These are phyloP conservation scores for Blera fallax DNA, from an alignment of 2,888 invertebrate genomes.

Conservation along the genomic window DNA sequence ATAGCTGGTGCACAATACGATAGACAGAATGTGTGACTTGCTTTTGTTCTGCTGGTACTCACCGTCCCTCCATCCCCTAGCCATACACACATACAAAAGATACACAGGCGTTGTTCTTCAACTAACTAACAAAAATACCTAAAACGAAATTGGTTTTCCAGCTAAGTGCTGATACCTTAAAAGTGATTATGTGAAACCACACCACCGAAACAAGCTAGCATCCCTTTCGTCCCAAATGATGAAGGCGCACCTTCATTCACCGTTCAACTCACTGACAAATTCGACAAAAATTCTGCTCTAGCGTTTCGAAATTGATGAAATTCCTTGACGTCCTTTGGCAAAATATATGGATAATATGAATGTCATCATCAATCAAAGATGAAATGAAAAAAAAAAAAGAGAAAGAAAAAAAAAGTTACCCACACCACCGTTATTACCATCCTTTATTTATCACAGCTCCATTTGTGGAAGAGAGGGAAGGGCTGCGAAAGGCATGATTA, in stretches of 20 bases:
- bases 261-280: slow-evolving; percentile 27
- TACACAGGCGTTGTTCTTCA: slow-evolving; percentile 15
- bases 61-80: not conserved
- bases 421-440: slow-evolving; percentile 38
- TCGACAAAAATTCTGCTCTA: slow-evolving; percentile 24
- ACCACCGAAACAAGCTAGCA: not conserved
- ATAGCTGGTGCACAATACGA: not conserved
- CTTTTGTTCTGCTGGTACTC: not conserved
- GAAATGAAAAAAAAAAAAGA: slow-evolving; percentile 49
- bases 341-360: slow-evolving; percentile 70
- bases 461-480: slow-evolving; percentile 14
- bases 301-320: slow-evolving; percentile 62
- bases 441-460: slow-evolving; percentile 50
- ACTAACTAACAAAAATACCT: slow-evolving; percentile 40
- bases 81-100: not conserved
- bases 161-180: slow-evolving; percentile 34
- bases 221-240: not conserved
- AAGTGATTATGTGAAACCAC: slow-evolving; percentile 42
- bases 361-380: slow-evolving; percentile 72
- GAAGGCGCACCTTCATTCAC: not conserved
- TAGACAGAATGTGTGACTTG: slow-evolving; percentile 13
- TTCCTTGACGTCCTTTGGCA: slow-evolving; percentile 61
- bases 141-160: slow-evolving; percentile 38
- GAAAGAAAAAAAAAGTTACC: slow-evolving; percentile 44
- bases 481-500: slow-evolving; percentile 57